Evolutionary conservation across 1,140 invertebrate genomes (phyloP).

Genomic region (Metaphire vulgaris): DNA sequence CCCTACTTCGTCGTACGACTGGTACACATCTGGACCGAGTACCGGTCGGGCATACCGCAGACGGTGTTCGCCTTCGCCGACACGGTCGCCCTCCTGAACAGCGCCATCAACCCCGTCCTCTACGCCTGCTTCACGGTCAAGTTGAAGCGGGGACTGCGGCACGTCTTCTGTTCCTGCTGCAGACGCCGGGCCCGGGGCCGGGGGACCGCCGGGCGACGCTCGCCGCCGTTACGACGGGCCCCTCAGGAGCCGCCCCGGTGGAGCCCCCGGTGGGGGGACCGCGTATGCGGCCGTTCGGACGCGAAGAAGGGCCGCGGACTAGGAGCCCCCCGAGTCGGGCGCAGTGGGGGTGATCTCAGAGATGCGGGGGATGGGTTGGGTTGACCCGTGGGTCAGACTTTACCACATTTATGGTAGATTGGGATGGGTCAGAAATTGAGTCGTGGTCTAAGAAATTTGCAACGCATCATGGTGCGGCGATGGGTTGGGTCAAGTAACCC

Average conservation of each 20-base stretch:
- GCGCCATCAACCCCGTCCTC: constrained; percentile 51
- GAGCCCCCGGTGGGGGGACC: not conserved
- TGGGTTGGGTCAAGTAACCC: too few species aligned
- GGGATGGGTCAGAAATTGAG: too few species aligned
- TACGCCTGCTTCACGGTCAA: constrained; percentile 54
- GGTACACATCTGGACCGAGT: constrained; percentile 52
- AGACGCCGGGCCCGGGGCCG: constrained; percentile 27
- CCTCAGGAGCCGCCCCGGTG: not conserved
- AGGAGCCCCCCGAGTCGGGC: not conserved
- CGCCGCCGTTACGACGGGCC: not conserved
- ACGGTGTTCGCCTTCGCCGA: constrained; percentile 48
- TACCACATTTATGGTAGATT: too few species aligned
- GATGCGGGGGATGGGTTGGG: too few species aligned
- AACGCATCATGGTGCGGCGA: too few species aligned
- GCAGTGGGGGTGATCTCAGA: not conserved
- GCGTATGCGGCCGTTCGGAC: not conserved
- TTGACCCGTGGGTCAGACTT: too few species aligned
- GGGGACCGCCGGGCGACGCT: constrained; percentile 37
- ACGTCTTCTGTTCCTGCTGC: constrained; percentile 37
- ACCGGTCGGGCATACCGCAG: constrained; percentile 45
- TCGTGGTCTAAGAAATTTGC: too few species aligned
- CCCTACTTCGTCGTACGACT: constrained; percentile 53
- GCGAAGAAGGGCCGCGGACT: not conserved
- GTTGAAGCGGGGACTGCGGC: constrained; percentile 38
- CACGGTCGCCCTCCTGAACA: constrained; percentile 51